Conservation (phyloP, 1,140 invertebrate genomes). For the Stenopsyche tienmushanensis region DNA sequence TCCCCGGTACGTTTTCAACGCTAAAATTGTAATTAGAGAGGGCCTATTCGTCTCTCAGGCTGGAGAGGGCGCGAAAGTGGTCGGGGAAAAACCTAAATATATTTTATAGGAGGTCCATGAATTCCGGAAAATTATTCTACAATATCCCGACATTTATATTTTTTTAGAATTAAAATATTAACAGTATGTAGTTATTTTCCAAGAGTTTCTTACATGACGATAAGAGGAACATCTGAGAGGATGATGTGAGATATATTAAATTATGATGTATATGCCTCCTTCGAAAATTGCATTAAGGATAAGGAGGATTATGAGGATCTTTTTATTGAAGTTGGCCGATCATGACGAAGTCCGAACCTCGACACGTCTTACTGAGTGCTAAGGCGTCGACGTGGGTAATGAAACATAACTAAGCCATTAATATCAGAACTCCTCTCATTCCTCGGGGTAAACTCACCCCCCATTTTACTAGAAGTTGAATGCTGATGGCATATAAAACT, state of each 20-base stretch:
- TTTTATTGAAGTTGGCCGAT: too few relatives aligned
- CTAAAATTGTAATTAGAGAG: slow-evolving; percentile 40
- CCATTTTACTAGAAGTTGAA: slow-evolving; percentile 17
- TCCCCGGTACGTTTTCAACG: slow-evolving; percentile 33
- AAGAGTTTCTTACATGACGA: not conserved
- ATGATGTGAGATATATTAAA: too few relatives aligned
- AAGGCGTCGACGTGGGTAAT: slow-evolving; percentile 31
- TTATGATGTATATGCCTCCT: too few relatives aligned
- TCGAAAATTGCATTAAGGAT: too few relatives aligned
- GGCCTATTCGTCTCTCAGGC: slow-evolving; percentile 29
- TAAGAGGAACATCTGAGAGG: not conserved
- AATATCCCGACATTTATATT: too few relatives aligned
- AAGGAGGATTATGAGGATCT: too few relatives aligned
- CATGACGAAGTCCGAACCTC: not conserved
- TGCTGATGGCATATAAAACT: slow-evolving; percentile 7
- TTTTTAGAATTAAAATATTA: too few relatives aligned
- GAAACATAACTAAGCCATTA: slow-evolving; percentile 42
- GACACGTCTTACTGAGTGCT: slow-evolving; percentile 10
- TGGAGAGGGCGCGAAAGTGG: not conserved
- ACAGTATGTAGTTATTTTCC: too few relatives aligned
- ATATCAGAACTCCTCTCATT: slow-evolving; percentile 26
- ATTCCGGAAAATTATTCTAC: too few relatives aligned
- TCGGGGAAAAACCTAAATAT: too few relatives aligned
- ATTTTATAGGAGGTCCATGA: too few relatives aligned
- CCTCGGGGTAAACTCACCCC: slow-evolving; percentile 11